These are phyloP conservation scores for Camptogramma bilineatum DNA, from an alignment of 2,888 invertebrate genomes.

Conservation along the genomic window DNA sequence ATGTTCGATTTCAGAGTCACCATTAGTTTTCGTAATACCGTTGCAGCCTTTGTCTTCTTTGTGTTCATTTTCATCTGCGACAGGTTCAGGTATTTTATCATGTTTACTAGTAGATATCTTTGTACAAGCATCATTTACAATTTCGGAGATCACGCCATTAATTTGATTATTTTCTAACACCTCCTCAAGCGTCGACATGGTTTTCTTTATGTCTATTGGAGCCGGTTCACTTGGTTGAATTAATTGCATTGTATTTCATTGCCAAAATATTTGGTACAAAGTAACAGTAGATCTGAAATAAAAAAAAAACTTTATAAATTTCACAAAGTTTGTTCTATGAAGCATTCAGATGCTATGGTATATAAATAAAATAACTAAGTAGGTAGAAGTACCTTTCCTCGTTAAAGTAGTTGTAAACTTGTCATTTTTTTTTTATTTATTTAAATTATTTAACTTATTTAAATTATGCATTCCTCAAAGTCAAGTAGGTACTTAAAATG, in stretches of 20 bases:
- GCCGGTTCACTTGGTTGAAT: slow-evolving; percentile 64
- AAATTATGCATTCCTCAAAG: no score
- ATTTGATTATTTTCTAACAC: slow-evolving; percentile 17
- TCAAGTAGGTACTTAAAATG: no score
- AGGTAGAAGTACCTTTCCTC: no score
- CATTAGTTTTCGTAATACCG: slow-evolving; percentile 35
- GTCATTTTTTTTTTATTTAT: no score
- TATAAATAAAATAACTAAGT: no score
- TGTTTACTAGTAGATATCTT: slow-evolving; percentile 19
- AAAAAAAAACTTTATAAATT: slow-evolving; percentile 25
- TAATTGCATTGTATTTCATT: slow-evolving; percentile 79
- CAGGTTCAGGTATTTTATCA: not conserved
- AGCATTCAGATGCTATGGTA: no score
- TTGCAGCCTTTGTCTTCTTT: slow-evolving; percentile 24
- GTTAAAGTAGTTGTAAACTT: no score
- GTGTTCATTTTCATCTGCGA: slow-evolving; percentile 46
- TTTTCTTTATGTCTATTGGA: slow-evolving; percentile 56
- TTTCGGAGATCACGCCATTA: slow-evolving; percentile 50
- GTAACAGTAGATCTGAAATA: slow-evolving; percentile 57
- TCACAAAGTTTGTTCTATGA: no score
- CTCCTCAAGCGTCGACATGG: slow-evolving; percentile 67
- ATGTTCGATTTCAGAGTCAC: slow-evolving; percentile 16
- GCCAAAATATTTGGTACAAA: slow-evolving; percentile 48
- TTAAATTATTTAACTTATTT: no score
- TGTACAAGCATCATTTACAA: slow-evolving; percentile 44